A percentile compares a stretch with the other conserved stretches of the same genome.
phyloP scores from a whole-genome alignment of 2,113 vertebrate species.

The Hemiscyllium ocellatum region DNA sequence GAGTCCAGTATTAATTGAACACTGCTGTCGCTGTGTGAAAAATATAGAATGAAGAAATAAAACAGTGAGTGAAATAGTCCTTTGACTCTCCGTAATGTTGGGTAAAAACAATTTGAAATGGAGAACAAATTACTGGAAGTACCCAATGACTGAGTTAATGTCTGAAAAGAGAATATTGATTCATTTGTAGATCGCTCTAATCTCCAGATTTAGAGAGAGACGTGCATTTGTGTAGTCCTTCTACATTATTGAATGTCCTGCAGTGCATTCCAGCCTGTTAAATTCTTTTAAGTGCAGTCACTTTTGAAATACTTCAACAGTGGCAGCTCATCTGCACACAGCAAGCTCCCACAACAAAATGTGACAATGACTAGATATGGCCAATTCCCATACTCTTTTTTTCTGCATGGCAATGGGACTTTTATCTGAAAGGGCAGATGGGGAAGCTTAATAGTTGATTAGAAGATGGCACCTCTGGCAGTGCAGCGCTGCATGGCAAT shows the following conservation, averaged over 20 bases:
- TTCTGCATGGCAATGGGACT: background rate
- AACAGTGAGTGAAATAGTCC: background rate
- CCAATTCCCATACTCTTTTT: background rate
- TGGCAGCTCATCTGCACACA: background rate
- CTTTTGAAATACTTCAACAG: background rate
- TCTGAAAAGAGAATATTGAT: background rate
- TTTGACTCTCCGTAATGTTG: background rate
- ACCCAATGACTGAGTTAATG: background rate
- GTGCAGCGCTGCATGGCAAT: background rate
- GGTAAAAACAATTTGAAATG: background rate
- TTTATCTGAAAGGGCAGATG: background rate
- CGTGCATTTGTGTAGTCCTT: background rate
- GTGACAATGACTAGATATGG: background rate
- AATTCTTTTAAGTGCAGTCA: background rate
- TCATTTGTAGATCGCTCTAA: background rate
- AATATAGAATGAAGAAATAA: background rate
- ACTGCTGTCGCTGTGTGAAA: background rate
- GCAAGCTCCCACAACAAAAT: background rate
- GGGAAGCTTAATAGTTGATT: background rate
- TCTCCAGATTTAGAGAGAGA: background rate
- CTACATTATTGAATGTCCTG: no score
- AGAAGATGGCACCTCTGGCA: background rate
- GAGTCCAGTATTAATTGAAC: background rate
- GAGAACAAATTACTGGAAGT: background rate
- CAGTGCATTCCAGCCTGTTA: background rate